A percentile compares a stretch with the other conserved stretches of the same genome.
phyloP scores from a whole-genome alignment of 2,797 vertebrate species.

The Siniperca undulata region DNA sequence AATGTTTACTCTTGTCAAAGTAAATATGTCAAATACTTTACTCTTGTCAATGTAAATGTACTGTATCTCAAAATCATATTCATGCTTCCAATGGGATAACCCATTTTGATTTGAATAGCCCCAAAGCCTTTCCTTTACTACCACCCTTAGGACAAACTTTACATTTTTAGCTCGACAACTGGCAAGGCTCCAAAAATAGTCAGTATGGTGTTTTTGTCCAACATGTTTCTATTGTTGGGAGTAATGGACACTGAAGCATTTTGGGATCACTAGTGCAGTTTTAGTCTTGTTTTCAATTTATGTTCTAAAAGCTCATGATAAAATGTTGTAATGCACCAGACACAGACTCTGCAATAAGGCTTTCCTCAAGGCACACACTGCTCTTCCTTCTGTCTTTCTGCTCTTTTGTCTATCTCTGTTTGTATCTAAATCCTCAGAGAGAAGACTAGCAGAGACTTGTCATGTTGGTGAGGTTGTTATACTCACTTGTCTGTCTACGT shows the following conservation, averaged over 20 bases:
- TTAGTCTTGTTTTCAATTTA: not conserved
- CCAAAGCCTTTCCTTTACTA: not conserved
- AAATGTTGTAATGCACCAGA: not conserved
- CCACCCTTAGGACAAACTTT: no score
- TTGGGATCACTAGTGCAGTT: not conserved
- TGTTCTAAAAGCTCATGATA: slow-evolving; percentile 5
- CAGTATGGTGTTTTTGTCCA: not conserved
- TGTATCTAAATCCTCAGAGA: slow-evolving; percentile 56
- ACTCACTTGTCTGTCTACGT: slow-evolving; percentile 52
- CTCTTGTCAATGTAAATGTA: no score
- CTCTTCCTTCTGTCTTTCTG: slow-evolving; percentile 9
- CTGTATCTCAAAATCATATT: not conserved
- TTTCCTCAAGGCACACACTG: slow-evolving; percentile 5
- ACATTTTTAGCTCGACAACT: not conserved
- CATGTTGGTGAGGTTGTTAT: slow-evolving; percentile 55
- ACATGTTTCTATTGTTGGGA: not conserved
- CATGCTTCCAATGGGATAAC: not conserved
- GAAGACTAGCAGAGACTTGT: slow-evolving; percentile 44
- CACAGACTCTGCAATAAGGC: not conserved
- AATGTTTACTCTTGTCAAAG: no score
- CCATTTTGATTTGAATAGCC: not conserved
- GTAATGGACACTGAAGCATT: not conserved
- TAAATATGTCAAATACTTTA: no score
- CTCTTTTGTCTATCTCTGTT: slow-evolving; percentile 28
- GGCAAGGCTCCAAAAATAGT: not conserved